Base-by-base conservation (phyloP, 2,113 vertebrate genomes). In the Protobothrops flavoviridis region DNA sequence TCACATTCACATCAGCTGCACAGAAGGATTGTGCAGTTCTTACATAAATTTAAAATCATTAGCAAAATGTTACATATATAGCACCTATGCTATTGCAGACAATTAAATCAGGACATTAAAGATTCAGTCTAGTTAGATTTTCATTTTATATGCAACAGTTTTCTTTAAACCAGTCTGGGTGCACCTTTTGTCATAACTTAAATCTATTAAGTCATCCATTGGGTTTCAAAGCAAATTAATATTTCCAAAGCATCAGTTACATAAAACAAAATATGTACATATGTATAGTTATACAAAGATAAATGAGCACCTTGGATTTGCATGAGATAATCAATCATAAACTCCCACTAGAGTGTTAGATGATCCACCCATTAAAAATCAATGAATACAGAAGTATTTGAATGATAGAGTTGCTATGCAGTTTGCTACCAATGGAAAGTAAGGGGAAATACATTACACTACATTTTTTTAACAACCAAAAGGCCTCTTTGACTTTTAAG, bases 261-360 rank as follows among this genome's bases (percentile, higher is more conserved):
- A 93, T 2, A 23, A 89, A 85, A 90, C 39, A 92, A 64, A 85
- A 94, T 26, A 88, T n/a, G 17, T 90, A 91, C 81, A 94, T 89
- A 93, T 91, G 86, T 93, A 95, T 39, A 89, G 89, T 56, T 85
- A 93, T 90, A 93, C 93, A 96, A 50, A 61, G 92, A 95, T 85
- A 45, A 89, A 90, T 56, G 95, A 98, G 97, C 97, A 98, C 97
- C 96, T 10, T 52, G 94, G 94, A 95, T 94, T 81, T 91, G 87
- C 89, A 29, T 4, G 93, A 61, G 57, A 64, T 64, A 87, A 24
- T 6, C 1, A 89, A 5, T 3, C 2, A 12, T 48, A 90, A 90
- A 64, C 55, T 61, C 87, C 81, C 29, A 21, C 74, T 64, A 21
- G 9, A 20, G 26, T 55, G 23, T 59, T 61, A n/a, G 56, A 64